phyloP scores from a whole-genome alignment of 2,113 vertebrate genomes.

The Arvicanthis niloticus region DNA sequence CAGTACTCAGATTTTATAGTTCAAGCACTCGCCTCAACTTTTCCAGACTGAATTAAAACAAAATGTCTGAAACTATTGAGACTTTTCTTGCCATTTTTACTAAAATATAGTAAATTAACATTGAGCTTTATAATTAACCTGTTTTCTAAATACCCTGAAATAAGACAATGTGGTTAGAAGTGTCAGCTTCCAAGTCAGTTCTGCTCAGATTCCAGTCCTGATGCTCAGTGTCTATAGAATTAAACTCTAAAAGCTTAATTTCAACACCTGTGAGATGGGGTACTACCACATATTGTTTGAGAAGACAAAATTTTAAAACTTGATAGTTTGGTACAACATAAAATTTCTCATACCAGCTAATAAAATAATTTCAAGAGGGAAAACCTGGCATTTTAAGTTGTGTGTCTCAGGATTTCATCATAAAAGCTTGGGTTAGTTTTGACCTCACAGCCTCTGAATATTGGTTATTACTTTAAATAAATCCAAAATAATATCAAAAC shows the following conservation, averaged over 20 bases:
- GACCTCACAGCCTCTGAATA: neutral
- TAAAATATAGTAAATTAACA: neutral
- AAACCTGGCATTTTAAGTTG: constrained; percentile 6
- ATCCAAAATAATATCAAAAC: constrained; percentile 37
- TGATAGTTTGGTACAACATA: neutral
- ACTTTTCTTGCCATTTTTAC: neutral
- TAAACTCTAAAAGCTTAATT: neutral
- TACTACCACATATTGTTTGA: neutral
- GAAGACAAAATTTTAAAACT: constrained; percentile 29
- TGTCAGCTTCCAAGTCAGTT: neutral
- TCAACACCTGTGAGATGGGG: neutral
- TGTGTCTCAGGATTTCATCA: neutral
- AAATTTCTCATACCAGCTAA: neutral
- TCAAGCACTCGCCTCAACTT: neutral
- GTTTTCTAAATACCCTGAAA: constrained; percentile 35
- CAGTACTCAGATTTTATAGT: neutral
- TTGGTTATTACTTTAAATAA: constrained; percentile 47
- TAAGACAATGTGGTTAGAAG: neutral
- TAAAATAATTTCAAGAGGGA: neutral
- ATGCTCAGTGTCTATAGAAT: neutral
- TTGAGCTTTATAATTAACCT: neutral
- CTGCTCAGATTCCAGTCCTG: constrained; percentile 27
- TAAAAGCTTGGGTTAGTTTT: neutral
- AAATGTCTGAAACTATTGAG: neutral
- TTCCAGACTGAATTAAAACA: constrained; percentile 22